Conservation (phyloP, 2,888 invertebrate genomes). For the Hypomecis atomaria region DNA sequence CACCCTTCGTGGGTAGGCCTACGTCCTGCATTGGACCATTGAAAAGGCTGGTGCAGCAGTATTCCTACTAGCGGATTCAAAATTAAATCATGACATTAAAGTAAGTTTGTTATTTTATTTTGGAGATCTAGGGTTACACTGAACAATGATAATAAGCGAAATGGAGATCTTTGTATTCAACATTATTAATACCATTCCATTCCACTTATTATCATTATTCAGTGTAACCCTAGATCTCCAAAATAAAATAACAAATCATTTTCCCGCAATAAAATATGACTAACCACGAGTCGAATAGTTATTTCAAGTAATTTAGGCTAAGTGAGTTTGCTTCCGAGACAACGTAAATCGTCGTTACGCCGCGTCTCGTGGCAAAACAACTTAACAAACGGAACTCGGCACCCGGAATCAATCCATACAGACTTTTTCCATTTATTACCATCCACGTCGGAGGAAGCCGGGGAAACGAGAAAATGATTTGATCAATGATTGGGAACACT, state of each 20-base stretch:
- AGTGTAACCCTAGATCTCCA: no score
- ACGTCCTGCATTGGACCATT: no score
- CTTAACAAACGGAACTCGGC: conserved; percentile 55
- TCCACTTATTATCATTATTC: no score
- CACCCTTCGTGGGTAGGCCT: no score
- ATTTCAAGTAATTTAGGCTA: conserved; percentile 9
- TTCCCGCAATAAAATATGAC: conserved; percentile 7
- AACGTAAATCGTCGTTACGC: conserved; percentile 34
- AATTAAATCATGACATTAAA: no score
- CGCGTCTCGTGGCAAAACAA: conserved; percentile 42
- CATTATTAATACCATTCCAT: no score
- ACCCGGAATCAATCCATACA: conserved; percentile 61
- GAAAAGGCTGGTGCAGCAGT: no score
- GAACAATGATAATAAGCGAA: no score
- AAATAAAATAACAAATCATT: background rate
- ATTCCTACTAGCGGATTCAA: no score
- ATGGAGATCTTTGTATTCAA: no score
- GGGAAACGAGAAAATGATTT: conserved; percentile 59
- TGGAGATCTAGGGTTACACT: no score
- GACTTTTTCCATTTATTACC: conserved; percentile 61
- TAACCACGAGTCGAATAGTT: conserved; percentile 8
- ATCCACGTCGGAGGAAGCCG: conserved; percentile 50
- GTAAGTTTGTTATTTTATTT: no score
- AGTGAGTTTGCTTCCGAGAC: conserved; percentile 42
- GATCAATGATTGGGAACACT: conserved; percentile 56